phyloP scores from a whole-genome alignment of 2,113 vertebrate genomes.

The Alectura lathami region DNA sequence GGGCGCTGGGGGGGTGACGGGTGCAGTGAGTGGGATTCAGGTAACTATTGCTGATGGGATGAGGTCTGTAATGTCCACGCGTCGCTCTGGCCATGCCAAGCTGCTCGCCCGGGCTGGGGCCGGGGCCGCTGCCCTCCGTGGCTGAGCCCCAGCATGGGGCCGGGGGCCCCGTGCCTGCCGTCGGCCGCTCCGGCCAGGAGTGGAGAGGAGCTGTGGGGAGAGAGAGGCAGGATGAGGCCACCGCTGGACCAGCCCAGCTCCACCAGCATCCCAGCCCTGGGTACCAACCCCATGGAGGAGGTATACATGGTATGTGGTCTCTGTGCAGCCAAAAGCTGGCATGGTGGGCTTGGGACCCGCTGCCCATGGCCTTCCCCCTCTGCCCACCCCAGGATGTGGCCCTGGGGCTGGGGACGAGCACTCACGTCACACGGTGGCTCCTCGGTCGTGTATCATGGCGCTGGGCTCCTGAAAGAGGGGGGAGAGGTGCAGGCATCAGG shows the following conservation, averaged over 20 bases:
- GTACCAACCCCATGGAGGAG: background rate
- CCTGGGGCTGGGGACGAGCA: background rate
- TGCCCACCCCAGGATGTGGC: accelerated
- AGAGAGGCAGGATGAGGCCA: background rate
- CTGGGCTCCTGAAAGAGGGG: slow-evolving; percentile 44
- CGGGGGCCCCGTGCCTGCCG: background rate
- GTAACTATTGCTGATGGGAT: slow-evolving; percentile 56
- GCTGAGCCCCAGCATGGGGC: background rate
- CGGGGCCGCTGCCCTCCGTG: background rate
- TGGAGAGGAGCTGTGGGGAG: slow-evolving; percentile 17
- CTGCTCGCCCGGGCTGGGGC: background rate
- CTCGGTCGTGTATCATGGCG: background rate
- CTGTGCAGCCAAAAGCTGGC: background rate
- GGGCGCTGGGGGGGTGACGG: background rate
- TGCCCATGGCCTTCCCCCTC: background rate
- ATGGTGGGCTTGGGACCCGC: background rate
- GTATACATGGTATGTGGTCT: background rate
- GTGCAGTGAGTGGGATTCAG: background rate
- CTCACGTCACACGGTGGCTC: slow-evolving; percentile 60
- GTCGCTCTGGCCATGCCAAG: slow-evolving; percentile 41
- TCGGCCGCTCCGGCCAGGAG: background rate
- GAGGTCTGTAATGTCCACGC: background rate
- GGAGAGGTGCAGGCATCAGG: background rate
- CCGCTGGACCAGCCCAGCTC: background rate
- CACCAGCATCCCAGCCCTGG: background rate